Base-by-base conservation (phyloP, 1,140 invertebrate genomes). In the Mamestra configurata region DNA sequence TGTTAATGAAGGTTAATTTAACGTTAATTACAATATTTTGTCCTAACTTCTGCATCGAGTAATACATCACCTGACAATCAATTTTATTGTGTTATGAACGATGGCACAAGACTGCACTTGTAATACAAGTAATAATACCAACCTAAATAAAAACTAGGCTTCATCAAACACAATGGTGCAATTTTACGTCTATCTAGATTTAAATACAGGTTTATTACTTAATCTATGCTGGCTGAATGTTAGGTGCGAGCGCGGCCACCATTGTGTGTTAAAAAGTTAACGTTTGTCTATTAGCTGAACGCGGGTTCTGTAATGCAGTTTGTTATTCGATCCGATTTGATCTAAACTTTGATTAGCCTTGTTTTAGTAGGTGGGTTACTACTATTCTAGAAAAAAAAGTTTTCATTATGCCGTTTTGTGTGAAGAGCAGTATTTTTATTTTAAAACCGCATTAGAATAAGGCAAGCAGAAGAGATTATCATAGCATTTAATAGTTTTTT, bases 141-240 rank as follows among this genome's bases (percentile, higher is more conserved):
- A 71, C 73, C 66, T 71, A 77, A 70, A 79, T 79, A 77, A 82
- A 80, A 82, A 75, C 66, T 73, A 76, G 77, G 78, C 43, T 73
- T 77, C 68, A 77, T 53, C 73, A 43, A 64, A 78, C 78, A 79
- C 81, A 79, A 80, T 84, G 79, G 64, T 64, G 80, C 68, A 84
- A 82, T 79, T 82, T 75, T 59, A 70, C 10, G 18, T 75, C 66
- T 57, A 72, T 79, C 70, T 75, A 78, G 80, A 81, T 64, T 70
- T 64, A 31, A 70, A 57, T 78, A 78, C 77, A 61, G 66, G 66
- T 64, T 72, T 76, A 75, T 82, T 82, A 43, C 80, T 22, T 76
- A 79, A 82, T 79, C 70, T 49, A 72, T 76, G 24, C 18, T 37
- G 51, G 53, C 22, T 59, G 72, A 70, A 76, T 76, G 35, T 27